Evolutionary conservation across 2,797 vertebrate species (phyloP).

Genomic region (Gallinago nigripennis): DNA sequence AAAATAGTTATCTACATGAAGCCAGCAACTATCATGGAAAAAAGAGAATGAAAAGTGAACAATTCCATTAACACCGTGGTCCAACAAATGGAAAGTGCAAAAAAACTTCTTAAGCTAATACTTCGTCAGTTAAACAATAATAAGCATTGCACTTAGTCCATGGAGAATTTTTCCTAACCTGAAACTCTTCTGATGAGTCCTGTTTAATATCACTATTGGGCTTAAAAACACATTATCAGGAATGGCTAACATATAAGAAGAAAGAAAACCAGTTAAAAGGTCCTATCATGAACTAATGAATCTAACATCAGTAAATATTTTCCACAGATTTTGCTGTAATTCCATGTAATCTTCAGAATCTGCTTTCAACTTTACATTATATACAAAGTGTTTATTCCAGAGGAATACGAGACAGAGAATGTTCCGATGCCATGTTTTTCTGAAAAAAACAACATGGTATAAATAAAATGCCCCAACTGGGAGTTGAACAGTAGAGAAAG

Average conservation of each 20-base stretch:
- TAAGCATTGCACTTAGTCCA: background rate
- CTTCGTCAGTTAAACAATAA: background rate
- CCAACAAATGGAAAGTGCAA: background rate
- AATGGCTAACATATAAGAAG: background rate
- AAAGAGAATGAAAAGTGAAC: background rate
- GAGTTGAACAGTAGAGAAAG: slow-evolving; percentile 25
- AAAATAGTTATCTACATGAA: slow-evolving; percentile 98
- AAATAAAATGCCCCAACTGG: slow-evolving; percentile 61
- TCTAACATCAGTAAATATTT: slow-evolving; percentile 3
- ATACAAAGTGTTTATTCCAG: slow-evolving; percentile 5
- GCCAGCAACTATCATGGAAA: slow-evolving; percentile 88
- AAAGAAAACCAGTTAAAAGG: background rate
- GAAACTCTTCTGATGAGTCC: background rate
- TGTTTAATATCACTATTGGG: background rate
- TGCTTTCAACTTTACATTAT: slow-evolving; percentile 7
- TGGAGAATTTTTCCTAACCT: background rate
- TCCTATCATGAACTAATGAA: background rate
- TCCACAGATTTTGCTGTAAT: background rate
- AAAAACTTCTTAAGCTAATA: background rate
- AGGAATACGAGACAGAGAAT: slow-evolving; percentile 21
- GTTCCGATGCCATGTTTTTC: slow-evolving; percentile 36
- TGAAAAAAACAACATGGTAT: slow-evolving; percentile 44
- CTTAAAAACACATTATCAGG: background rate
- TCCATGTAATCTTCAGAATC: slow-evolving; percentile 22
- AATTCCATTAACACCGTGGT: background rate